Base-by-base conservation (phyloP, 2,888 invertebrate genomes). In the Tetheella fluctuosa region DNA sequence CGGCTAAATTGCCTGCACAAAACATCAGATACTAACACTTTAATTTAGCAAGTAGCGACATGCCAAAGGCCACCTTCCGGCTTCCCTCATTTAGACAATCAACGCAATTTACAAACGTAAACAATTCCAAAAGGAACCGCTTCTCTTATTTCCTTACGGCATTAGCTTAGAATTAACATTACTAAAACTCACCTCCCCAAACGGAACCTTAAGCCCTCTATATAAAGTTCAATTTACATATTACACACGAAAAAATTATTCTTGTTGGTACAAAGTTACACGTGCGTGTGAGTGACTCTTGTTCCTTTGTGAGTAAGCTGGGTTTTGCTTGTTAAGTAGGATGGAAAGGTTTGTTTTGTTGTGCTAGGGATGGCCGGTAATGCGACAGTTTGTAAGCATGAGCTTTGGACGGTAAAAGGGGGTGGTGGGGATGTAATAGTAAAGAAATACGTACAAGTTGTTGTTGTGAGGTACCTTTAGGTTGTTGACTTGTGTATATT, bases 341-440 rank as follows among this genome's bases (percentile, higher is more conserved):
- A 48, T 59, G 61, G 67, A 23, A 54, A 62, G 59, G 65, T 61
- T 70, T 74, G 82, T 78, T 80, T 80, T 83, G 85, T 87, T 86
- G 81, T 82, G 85, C 83, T 77, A 83, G 84, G 85, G 86, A 88
- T 84, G 88, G 83, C 82, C 83, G 83, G 88, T 92, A 92, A 92
- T 92, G 89, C 89, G 92, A 91, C 91, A 91, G 90, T 92, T 92
- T 91, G 92, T 92, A 92, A 91, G 92, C 92, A 92, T 92, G 91
- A 92, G 91, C 88, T 88, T 85, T 81, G 84, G 85, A 82, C 73
- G 77, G 76, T 71, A 71, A 73, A 81, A 79, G 77, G 74, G 68
- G 71, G 65, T 67, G 61, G 63, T 58, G 73, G 77, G 78, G 73
- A 71, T 76, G 83, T 80, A 81, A 83, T 84, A 83, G 84, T 86